Evolutionary conservation across 2,113 vertebrate genomes (phyloP).

Genomic region (Castor canadensis): DNA sequence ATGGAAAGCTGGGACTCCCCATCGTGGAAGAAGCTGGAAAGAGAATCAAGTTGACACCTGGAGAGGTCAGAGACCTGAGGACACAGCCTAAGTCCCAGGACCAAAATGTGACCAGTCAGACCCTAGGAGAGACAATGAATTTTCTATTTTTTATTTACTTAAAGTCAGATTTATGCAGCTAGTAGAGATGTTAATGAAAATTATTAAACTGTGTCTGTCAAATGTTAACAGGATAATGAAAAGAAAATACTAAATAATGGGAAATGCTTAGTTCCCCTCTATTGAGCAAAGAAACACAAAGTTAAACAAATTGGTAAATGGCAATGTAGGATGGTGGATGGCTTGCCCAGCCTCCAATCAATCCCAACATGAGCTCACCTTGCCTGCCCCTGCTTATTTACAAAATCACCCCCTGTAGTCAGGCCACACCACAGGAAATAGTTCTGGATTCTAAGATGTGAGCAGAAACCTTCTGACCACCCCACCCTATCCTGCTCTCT

Average conservation of each 20-base stretch:
- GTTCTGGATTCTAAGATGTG: not conserved
- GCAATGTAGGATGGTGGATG: fast-evolving
- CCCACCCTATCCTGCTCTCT: not conserved
- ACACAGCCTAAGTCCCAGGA: not conserved
- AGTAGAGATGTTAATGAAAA: not conserved
- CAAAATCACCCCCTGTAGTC: not conserved
- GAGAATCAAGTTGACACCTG: not conserved
- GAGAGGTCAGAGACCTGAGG: not conserved
- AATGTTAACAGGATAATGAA: not conserved
- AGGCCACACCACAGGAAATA: no score
- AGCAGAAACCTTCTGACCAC: not conserved
- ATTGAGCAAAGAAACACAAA: not conserved
- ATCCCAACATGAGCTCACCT: not conserved
- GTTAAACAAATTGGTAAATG: not conserved
- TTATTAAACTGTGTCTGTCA: not conserved
- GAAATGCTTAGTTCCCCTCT: not conserved
- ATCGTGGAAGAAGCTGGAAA: not conserved
- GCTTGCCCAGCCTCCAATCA: not conserved
- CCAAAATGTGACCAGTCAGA: not conserved
- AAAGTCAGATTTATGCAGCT: not conserved
- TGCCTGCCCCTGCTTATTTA: not conserved
- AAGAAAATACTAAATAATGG: not conserved
- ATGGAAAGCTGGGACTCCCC: no score
- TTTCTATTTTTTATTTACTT: not conserved
- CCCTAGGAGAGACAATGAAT: not conserved